Conservation (phyloP, 2,797 vertebrate genomes). For the Melanotaenia maccullochi region DNA sequence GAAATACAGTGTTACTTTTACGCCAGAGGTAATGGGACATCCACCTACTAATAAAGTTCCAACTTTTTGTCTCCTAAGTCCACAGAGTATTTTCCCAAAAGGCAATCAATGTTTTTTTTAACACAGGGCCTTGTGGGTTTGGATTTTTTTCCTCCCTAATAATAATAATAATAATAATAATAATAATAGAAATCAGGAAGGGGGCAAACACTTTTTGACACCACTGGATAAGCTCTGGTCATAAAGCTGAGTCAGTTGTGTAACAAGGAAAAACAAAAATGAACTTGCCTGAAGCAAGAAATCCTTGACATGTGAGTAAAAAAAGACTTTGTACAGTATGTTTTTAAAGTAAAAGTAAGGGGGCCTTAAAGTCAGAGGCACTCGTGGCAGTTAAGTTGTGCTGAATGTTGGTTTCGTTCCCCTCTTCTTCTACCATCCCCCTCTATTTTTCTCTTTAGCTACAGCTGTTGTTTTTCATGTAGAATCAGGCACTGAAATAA, state of each 20-base stretch:
- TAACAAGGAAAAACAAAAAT: background rate
- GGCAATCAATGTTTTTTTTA: no score
- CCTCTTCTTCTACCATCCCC: conserved; percentile 26
- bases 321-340: background rate
- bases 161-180: no score
- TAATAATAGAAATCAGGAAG: no score
- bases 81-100: no score
- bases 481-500: conserved; percentile 33
- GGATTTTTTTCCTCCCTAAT: no score
- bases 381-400: conserved; percentile 18
- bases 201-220: no score
- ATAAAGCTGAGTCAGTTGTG: background rate
- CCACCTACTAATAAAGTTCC: no score
- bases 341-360: background rate
- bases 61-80: no score
- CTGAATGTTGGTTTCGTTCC: conserved; percentile 15
- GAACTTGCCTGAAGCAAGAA: background rate
- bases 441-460: conserved; percentile 16
- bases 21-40: no score
- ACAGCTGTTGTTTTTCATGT: conserved; percentile 78
- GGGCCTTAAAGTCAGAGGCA: background rate
- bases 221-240: background rate
- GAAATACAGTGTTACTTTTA: no score
- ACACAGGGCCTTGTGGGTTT: no score
- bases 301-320: background rate